Conservation (phyloP, 2,797 vertebrate species). For the Microtus obscurus region DNA sequence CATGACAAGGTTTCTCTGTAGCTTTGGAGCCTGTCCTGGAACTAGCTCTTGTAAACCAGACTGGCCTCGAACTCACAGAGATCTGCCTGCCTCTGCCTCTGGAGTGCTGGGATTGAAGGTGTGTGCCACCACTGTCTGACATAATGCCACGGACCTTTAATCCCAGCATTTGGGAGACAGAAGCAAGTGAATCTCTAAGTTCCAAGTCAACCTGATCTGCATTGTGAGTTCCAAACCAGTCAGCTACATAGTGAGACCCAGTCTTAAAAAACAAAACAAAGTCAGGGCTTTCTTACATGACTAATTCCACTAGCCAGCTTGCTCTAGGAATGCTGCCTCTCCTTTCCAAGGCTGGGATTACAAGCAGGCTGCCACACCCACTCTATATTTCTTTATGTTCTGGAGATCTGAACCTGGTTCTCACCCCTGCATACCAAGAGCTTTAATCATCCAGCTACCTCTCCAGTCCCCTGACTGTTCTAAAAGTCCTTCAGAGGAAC, state of each 20-base stretch:
- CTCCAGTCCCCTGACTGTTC: no score
- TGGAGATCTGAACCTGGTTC: not conserved
- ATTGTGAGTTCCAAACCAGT: not conserved
- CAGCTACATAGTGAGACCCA: not conserved
- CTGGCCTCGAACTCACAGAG: no score
- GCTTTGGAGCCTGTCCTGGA: no score
- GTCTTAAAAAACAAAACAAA: not conserved
- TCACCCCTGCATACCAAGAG: not conserved
- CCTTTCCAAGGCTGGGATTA: not conserved
- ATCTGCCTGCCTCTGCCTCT: no score
- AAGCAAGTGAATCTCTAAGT: not conserved
- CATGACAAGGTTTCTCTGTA: no score
- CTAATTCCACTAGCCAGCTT: not conserved
- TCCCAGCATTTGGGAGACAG: not conserved
- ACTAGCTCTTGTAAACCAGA: no score
- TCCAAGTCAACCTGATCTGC: not conserved
- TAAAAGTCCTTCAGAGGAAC: conserved; percentile 26
- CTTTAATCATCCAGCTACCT: not conserved
- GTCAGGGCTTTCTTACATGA: not conserved
- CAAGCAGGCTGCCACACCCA: no score
- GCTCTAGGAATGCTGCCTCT: not conserved
- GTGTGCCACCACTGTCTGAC: no score
- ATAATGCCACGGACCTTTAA: not conserved
- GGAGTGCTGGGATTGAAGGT: no score
- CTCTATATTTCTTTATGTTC: not conserved